Evolutionary conservation across 2,113 vertebrate species (phyloP).

Genomic region (Channa maculata): DNA sequence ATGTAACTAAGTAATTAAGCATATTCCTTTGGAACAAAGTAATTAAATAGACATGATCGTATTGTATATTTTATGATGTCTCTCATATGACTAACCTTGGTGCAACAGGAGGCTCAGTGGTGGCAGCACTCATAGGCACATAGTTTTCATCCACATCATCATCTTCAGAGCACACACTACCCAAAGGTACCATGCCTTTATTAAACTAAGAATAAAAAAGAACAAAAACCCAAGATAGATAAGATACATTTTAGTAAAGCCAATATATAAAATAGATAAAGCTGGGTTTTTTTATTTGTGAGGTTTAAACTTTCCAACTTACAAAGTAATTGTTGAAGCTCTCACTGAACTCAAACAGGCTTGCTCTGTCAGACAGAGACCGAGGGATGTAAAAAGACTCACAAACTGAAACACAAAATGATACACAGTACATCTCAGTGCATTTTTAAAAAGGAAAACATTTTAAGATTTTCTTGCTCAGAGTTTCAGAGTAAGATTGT

Average conservation of each 20-base stretch:
- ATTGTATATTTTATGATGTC: neutral
- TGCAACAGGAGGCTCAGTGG: constrained; percentile 62
- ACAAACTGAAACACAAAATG: constrained; percentile 40
- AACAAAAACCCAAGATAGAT: neutral
- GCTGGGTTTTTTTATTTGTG: neutral
- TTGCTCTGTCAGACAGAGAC: constrained; percentile 63
- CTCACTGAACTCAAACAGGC: constrained; percentile 77
- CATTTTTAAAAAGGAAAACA: too few relatives aligned
- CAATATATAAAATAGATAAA: too few relatives aligned
- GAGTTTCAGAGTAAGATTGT: too few relatives aligned
- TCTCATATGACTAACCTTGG: constrained; percentile 39
- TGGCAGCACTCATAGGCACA: constrained; percentile 73
- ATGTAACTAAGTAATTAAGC: too few relatives aligned
- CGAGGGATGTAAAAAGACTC: constrained; percentile 38
- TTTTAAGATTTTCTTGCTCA: too few relatives aligned
- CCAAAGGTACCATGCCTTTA: constrained; percentile 77
- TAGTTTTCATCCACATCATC: constrained; percentile 72
- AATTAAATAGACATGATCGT: neutral
- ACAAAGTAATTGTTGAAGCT: constrained; percentile 80
- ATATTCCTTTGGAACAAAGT: too few relatives aligned
- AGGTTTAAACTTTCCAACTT: constrained; percentile 26
- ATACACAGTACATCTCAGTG: too few relatives aligned
- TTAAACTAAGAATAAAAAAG: constrained; percentile 50
- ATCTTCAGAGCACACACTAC: constrained; percentile 62
- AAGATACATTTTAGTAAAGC: neutral